Evolutionary conservation across 1,140 invertebrate genomes (phyloP).

Genomic region (Megathymus violae): DNA sequence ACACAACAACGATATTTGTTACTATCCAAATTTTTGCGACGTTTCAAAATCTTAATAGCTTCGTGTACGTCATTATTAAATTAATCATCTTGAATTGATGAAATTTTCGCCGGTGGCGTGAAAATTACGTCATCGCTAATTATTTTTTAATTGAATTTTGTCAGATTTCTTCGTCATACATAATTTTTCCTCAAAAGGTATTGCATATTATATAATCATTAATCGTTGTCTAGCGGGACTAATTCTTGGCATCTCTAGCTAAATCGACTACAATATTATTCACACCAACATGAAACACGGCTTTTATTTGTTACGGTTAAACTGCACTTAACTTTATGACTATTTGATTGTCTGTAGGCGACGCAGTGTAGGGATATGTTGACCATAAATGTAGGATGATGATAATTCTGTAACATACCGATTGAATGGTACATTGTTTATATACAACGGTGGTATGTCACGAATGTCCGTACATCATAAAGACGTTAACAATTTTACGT

Average conservation of each 20-base stretch:
- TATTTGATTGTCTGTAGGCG: slow-evolving; percentile 5
- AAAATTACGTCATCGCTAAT: not conserved
- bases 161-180: not conserved
- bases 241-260: too few species aligned
- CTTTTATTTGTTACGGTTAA: slow-evolving; percentile 15
- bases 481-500: too few species aligned
- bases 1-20: too few species aligned
- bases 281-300: slow-evolving; percentile 4
- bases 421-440: not conserved
- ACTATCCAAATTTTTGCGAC: too few species aligned
- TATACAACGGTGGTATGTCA: too few species aligned
- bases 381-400: slow-evolving; percentile 7
- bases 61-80: too few species aligned
- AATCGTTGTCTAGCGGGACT: too few species aligned
- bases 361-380: not conserved
- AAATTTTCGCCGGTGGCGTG: not conserved
- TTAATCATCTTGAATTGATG: not conserved
- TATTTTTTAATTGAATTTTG: not conserved
- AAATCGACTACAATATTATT: not conserved
- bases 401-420: not conserved
- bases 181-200: not conserved
- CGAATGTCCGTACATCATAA: too few species aligned
- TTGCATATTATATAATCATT: too few species aligned
- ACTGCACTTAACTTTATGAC: slow-evolving; percentile 15
- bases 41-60: too few species aligned